Evolutionary conservation across 2,113 vertebrate genomes (phyloP), one percentile per base, ranked within the genome.

Genomic region (Tamias sibiricus): DNA sequence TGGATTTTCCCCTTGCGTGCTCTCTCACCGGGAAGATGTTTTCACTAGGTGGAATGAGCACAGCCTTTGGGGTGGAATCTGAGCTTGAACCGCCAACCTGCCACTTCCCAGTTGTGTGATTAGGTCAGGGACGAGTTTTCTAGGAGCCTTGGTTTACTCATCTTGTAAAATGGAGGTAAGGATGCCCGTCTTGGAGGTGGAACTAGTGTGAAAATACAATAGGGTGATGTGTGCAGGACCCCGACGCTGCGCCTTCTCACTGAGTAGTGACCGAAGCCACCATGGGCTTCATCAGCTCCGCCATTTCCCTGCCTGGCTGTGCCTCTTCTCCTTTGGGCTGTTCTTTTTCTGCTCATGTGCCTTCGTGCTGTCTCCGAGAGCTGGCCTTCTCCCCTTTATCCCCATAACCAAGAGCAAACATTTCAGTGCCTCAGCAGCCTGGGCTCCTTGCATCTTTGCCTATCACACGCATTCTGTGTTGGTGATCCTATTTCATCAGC

Each of bases 221-320:
- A 49, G 90, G 68, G 32, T 52, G 13, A 74, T n/a, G 0, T 35
- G 22, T 19, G 2, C 44, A 47, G 26, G 8, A 20, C 14, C 6
- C 17, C n/a, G 19, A 42, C 8, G 7, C 35, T 1, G 0, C 4
- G 4, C 30, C 72, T 71, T 83, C 82, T 94, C 22, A 22, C 9
- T 0, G 6, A 35, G 8, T 11, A 54, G 4, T 42, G 49, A 40
- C 30, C 71, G 0, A 0, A 13, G 20, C 24, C 52, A 6, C 62
- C 37, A 8, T 54, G 8, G 26, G 59, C 24, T 26, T 10, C 9
- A 8, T 28, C 59, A 62, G 59, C 59, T 28, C 26, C 24, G 59
- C 9, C 26, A 28, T 62, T 28, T 26, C 24, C 26, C 59, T 62
- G 8, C 24, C 59, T 59, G 57, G 22, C 8, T 26, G 24, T 0